Conservation (phyloP, 2,113 vertebrate species). For the Beaufortia kweichowensis region DNA sequence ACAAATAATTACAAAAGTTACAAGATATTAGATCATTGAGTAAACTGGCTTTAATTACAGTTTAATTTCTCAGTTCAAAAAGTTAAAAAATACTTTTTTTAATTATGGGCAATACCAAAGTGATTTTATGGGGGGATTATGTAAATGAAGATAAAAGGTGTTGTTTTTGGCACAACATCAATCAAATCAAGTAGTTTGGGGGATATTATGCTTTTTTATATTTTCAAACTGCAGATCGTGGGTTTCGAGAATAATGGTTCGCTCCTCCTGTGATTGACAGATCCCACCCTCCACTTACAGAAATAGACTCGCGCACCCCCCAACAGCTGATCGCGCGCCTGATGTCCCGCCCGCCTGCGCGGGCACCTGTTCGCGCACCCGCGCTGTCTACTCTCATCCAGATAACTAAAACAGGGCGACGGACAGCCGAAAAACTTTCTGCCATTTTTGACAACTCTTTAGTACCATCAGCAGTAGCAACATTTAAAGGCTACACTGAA, state of each 20-base stretch:
- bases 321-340: constrained; percentile 65
- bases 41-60: too few species aligned
- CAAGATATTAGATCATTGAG: not conserved
- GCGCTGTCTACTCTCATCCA: constrained; percentile 8
- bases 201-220: too few species aligned
- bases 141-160: not conserved
- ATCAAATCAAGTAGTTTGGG: not conserved
- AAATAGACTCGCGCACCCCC: constrained; percentile 69
- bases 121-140: not conserved
- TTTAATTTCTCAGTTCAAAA: too few species aligned
- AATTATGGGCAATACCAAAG: not conserved
- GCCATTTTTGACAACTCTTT: not conserved
- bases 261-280: constrained; percentile 9
- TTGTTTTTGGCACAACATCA: not conserved
- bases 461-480: not conserved
- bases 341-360: constrained; percentile 64
- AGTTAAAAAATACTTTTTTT: not conserved
- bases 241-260: not conserved
- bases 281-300: constrained; percentile 58
- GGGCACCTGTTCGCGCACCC: constrained; percentile 45
- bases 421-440: not conserved
- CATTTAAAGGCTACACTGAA: too few species aligned
- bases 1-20: not conserved
- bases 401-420: not conserved
- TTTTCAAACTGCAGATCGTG: not conserved